These are phyloP conservation scores for Plagodis dolabraria DNA, from an alignment of 2,888 invertebrate genomes.

Conservation along the genomic window DNA sequence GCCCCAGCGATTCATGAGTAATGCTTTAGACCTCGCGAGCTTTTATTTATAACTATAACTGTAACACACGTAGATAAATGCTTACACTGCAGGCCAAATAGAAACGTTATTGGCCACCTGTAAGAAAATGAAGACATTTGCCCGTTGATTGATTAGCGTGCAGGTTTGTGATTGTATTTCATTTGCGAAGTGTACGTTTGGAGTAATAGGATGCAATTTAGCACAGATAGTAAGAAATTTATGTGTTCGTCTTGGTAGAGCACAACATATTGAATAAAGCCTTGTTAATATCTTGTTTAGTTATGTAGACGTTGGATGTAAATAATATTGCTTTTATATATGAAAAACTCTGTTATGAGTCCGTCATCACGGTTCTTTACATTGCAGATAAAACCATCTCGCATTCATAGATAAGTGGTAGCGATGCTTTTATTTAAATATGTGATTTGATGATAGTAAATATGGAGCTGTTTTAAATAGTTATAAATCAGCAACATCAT, in stretches of 20 bases:
- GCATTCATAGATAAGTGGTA: too few relatives aligned
- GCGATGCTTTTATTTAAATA: too few relatives aligned
- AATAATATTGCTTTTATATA: too few relatives aligned
- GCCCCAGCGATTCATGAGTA: conserved; percentile 61
- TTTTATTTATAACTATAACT: conserved; percentile 74
- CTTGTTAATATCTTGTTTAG: not conserved
- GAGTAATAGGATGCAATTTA: conserved; percentile 17
- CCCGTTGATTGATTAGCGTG: conserved; percentile 39
- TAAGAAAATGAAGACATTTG: conserved; percentile 52
- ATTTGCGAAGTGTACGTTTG: conserved; percentile 9
- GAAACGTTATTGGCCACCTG: conserved; percentile 37
- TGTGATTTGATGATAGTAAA: too few relatives aligned
- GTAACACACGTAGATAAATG: conserved; percentile 72
- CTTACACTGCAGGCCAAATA: conserved; percentile 49
- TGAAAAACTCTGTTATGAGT: too few relatives aligned
- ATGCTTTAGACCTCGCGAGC: conserved; percentile 56
- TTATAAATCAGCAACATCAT: too few relatives aligned
- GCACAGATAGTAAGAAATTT: conserved; percentile 11
- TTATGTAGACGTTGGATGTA: too few relatives aligned
- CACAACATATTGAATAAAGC: not conserved
- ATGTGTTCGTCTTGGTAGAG: not conserved
- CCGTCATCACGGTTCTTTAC: too few relatives aligned
- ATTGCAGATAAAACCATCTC: too few relatives aligned
- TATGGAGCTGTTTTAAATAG: too few relatives aligned
- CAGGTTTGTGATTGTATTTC: conserved; percentile 17